Evolutionary conservation across 2,797 vertebrate species (phyloP).

Genomic region (Sandelia bainsii): DNA sequence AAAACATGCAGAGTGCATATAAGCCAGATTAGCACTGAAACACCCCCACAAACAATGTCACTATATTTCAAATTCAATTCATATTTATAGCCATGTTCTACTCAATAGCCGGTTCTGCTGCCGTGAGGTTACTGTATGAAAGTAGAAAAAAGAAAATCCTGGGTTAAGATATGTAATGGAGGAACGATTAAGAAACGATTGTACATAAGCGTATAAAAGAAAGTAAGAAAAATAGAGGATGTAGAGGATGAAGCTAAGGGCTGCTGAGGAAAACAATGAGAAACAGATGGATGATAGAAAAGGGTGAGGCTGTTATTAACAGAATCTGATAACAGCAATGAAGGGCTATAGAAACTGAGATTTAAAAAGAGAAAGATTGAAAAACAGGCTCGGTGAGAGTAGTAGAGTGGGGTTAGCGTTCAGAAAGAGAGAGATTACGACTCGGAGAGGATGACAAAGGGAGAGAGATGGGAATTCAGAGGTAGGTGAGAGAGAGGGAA

Average conservation of each 20-base stretch:
- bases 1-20: slow-evolving; percentile 83
- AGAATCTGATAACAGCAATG: slow-evolving; percentile 37
- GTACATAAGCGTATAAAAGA: slow-evolving; percentile 24
- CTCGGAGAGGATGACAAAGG: slow-evolving; percentile 31
- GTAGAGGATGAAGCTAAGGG: slow-evolving; percentile 16
- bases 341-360: slow-evolving; percentile 14
- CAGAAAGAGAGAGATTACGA: slow-evolving; percentile 47
- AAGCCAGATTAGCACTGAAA: slow-evolving; percentile 81
- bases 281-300: slow-evolving; percentile 38
- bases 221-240: slow-evolving; percentile 26
- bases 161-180: slow-evolving; percentile 32
- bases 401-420: slow-evolving; percentile 36
- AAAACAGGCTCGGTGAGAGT: slow-evolving; percentile 42
- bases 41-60: slow-evolving; percentile 77
- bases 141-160: slow-evolving; percentile 12
- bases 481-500: slow-evolving; percentile 22
- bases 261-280: slow-evolving; percentile 45
- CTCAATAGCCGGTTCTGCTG: slow-evolving; percentile 69
- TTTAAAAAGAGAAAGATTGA: slow-evolving; percentile 39
- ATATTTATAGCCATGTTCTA: slow-evolving; percentile 71
- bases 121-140: slow-evolving; percentile 43
- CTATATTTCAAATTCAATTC: slow-evolving; percentile 80
- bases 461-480: slow-evolving; percentile 36
- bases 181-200: slow-evolving; percentile 21
- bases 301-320: slow-evolving; percentile 46